Base-by-base conservation (phyloP, 2,888 invertebrate species). In the Mesorhabditis sp. region DNA sequence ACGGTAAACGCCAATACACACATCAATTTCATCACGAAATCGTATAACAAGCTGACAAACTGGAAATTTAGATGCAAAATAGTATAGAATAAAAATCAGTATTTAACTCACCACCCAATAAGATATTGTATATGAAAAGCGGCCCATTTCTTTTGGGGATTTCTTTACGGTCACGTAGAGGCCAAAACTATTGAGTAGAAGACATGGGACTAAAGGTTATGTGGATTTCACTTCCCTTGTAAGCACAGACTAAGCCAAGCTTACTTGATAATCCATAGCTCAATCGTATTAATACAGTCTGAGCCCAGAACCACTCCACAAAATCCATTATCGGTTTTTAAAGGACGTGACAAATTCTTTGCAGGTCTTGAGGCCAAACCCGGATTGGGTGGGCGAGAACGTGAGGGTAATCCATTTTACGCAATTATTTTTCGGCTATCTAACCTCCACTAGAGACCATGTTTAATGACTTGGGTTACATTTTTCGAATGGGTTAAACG, bases 101-200 rank as follows among this genome's bases (percentile, higher is more conserved):
- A 28, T 28, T 28, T 28, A 50, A 50, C 58, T 50, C 58, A 50
- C 58, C 58, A 50, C 58, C 58, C 58, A 50, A 50, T 50, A 50
- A 10, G 58, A 10, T 13, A 50, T 50, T 13, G 10, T 13, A 50
- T 50, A 50, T 13, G 58, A 50, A 50, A 50, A 10, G n/a, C 10
- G 7, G 7, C 58, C n/a, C 58, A 50, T 50, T 50, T 50, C 58
- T n/a, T 13, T 50, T 50, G 58, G 58, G 58, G 58, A 50, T 50
- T 50, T 50, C 58, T 50, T 50, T 10, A 50, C 7, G n/a, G n/a
- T 50, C 58, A 50, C 58, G n/a, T 13, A 50, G 7, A 50, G n/a
- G 10, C 58, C 58, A 50, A 50, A 50, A n/a, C 7, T 10, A 2
- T 50, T 50, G 7, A 50, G n/a, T 50, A 50, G 7, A n/a, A 50